Conservation (phyloP, 2,113 vertebrate genomes). For the Marcusenius ussheri region DNA sequence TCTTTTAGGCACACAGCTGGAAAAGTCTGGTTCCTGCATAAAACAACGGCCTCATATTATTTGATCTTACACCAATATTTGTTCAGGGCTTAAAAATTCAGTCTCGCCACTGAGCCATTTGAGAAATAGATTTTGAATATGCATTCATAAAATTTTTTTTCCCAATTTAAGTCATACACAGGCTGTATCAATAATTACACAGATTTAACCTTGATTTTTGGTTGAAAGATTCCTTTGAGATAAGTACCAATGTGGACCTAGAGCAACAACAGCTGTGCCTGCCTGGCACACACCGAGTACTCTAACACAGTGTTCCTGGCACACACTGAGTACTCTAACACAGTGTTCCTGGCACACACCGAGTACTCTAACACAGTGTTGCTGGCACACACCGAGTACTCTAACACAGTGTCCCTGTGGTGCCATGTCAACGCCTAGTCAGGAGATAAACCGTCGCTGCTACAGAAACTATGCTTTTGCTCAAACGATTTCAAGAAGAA, state of each 20-base stretch:
- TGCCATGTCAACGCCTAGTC: constrained; percentile 5
- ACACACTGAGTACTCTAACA: not conserved
- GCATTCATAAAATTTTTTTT: not conserved
- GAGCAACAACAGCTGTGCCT: not conserved
- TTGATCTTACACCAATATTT: not conserved
- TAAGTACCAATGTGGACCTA: not conserved
- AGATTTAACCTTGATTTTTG: not conserved
- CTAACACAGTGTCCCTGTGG: not conserved
- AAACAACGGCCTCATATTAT: not conserved
- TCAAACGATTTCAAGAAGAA: not conserved
- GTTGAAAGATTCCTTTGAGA: not conserved
- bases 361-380: not conserved
- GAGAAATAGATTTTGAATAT: not conserved
- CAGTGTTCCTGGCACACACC: not conserved
- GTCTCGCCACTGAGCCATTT: not conserved
- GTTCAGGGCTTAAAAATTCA: not conserved
- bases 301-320: not conserved
- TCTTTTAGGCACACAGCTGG: constrained; percentile 45
- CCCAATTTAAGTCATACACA: not conserved
- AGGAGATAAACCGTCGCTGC: not conserved
- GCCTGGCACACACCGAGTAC: not conserved
- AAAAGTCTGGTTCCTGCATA: constrained; percentile 39
- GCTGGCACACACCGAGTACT: not conserved
- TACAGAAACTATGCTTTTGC: not conserved
- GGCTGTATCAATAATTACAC: not conserved